These are phyloP conservation scores for Felis chaus DNA, from an alignment of 2,113 vertebrate genomes.

Conservation along the genomic window DNA sequence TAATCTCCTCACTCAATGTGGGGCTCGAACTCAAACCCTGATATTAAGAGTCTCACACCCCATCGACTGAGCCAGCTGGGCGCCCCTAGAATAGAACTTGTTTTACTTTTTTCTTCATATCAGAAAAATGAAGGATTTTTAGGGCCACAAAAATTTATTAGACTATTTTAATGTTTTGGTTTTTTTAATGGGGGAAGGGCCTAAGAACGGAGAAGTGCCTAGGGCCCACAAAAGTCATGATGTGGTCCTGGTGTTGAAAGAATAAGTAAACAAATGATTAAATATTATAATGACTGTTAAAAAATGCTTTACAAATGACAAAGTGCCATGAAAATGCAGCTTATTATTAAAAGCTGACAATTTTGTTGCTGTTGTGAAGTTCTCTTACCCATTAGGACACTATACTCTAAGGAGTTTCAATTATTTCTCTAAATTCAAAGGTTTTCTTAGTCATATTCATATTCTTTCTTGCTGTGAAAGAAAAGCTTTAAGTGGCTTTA, in stretches of 20 bases:
- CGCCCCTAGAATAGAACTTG: neutral
- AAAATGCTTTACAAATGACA: constrained; percentile 40
- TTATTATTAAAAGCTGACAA: constrained; percentile 62
- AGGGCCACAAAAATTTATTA: neutral
- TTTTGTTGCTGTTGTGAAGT: constrained; percentile 30
- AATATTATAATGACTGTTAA: neutral
- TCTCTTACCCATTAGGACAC: constrained; percentile 41
- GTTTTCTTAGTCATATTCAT: constrained; percentile 9
- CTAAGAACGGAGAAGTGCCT: neutral
- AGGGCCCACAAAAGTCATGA: neutral
- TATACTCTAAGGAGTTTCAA: constrained; percentile 17
- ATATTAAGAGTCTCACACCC: no score
- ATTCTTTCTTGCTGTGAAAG: constrained; percentile 50
- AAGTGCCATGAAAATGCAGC: constrained; percentile 23
- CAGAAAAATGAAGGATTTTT: neutral
- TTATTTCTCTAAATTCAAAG: constrained; percentile 58
- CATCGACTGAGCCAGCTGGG: no score
- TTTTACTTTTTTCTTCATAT: neutral
- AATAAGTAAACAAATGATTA: constrained; percentile 39
- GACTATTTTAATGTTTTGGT: neutral
- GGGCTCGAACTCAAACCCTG: no score
- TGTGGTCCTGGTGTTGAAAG: constrained; percentile 4
- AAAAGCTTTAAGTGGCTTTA: neutral
- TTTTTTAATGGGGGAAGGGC: neutral
- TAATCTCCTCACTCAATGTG: no score